These are phyloP conservation scores for Spinibarbus caldwelli DNA, from an alignment of 2,797 vertebrate genomes.

Conservation along the genomic window DNA sequence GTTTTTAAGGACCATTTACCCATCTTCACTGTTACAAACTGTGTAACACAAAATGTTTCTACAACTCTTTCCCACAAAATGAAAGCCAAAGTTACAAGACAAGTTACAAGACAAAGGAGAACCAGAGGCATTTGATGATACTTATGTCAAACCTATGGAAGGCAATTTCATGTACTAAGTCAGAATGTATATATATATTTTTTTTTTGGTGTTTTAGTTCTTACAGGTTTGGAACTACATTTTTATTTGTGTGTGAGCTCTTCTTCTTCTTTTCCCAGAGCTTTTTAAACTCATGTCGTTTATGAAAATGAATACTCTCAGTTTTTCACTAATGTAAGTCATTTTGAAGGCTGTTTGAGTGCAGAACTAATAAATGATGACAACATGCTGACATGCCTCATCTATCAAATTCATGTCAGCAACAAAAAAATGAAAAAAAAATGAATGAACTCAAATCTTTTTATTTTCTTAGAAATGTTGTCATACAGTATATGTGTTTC, in stretches of 20 bases:
- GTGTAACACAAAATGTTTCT: neutral
- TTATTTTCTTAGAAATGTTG: neutral
- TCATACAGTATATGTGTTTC: neutral
- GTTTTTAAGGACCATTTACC: neutral
- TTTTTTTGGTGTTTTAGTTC: neutral
- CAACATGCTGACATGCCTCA: neutral
- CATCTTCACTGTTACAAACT: neutral
- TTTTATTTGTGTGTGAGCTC: neutral
- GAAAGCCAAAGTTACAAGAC: neutral
- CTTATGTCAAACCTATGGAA: neutral
- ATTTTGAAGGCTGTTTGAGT: neutral
- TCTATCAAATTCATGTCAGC: constrained; percentile 12
- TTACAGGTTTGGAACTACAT: neutral
- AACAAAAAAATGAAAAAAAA: neutral
- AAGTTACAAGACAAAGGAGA: neutral
- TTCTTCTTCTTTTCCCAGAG: neutral
- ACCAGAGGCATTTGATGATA: neutral
- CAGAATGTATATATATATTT: neutral
- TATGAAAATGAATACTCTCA: neutral
- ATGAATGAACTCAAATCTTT: neutral
- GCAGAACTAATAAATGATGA: neutral
- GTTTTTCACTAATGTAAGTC: neutral
- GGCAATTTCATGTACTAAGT: neutral
- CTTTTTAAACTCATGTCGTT: neutral
- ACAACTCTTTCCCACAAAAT: neutral